These are phyloP conservation scores for Akabosia matsudoensis DNA, from an alignment of 1,140 invertebrate genomes.

Conservation along the genomic window DNA sequence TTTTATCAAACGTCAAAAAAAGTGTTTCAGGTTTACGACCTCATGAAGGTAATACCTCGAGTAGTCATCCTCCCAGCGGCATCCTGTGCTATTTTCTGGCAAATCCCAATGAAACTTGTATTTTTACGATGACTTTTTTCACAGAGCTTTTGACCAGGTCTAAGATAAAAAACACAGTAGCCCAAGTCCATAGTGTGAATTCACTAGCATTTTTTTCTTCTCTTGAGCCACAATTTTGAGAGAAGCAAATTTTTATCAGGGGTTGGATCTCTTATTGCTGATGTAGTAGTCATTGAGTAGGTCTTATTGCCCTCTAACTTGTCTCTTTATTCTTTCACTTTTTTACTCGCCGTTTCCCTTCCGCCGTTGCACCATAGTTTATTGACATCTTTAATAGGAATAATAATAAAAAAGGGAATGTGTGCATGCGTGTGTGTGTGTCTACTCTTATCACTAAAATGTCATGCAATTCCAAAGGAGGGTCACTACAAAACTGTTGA, in stretches of 20 bases:
- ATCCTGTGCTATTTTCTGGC: too few species aligned
- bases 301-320: constrained; percentile 22
- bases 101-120: too few species aligned
- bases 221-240: background rate
- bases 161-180: background rate
- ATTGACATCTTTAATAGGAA: constrained; percentile 1
- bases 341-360: constrained; percentile 19
- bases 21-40: too few species aligned
- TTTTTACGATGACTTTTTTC: too few species aligned
- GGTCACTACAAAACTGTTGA: constrained; percentile 22
- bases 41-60: too few species aligned
- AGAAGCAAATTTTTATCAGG: constrained; percentile 10
- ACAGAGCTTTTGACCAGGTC: background rate
- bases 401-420: constrained; percentile 9
- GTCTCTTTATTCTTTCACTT: constrained; percentile 7
- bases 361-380: background rate
- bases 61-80: too few species aligned
- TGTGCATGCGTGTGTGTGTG: background rate
- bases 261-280: constrained; percentile 16
- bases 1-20: too few species aligned
- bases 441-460: too few species aligned
- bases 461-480: constrained; percentile 8
- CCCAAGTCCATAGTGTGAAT: background rate
- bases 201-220: background rate
- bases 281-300: background rate